Percentiles rank a stretch among this genome's conserved stretches.
Evolutionary conservation across 2,888 invertebrate genomes (phyloP).

Genomic region (Heliconius hortense): DNA sequence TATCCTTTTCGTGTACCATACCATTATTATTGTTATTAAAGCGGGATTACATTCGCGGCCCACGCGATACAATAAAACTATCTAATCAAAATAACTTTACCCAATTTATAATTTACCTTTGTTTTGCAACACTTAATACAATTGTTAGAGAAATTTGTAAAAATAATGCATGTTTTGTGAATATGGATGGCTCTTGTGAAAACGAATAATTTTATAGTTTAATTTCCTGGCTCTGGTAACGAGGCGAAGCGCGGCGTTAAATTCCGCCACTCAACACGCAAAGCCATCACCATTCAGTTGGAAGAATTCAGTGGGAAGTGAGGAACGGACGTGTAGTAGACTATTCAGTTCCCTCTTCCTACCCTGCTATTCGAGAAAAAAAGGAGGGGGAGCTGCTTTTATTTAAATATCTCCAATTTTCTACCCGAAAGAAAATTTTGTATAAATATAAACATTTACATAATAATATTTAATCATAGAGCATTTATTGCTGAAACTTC

Average conservation of each 20-base stretch:
- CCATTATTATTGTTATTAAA: not conserved
- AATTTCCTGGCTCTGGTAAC: no score
- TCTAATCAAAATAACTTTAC: constrained; percentile 5
- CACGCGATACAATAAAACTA: constrained; percentile 15
- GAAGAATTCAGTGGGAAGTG: no score
- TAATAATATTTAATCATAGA: constrained; percentile 7
- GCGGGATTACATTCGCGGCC: not conserved
- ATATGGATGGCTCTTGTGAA: no score
- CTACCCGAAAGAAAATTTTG: not conserved
- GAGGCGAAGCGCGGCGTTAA: not conserved
- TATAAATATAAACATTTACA: not conserved
- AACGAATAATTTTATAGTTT: no score
- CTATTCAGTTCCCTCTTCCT: no score
- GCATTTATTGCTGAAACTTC: constrained; percentile 13
- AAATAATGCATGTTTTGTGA: no score
- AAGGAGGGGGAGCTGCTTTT: not conserved
- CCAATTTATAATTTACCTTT: constrained; percentile 4
- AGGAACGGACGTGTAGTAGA: no score
- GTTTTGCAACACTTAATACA: not conserved
- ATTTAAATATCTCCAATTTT: not conserved
- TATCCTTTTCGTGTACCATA: not conserved
- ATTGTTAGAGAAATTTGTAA: not conserved
- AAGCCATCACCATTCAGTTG: no score
- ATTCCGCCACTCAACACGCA: not conserved
- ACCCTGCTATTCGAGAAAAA: no score